Conservation (phyloP, 92 coral and sea anemone species). For the Actinostola sp. region DNA sequence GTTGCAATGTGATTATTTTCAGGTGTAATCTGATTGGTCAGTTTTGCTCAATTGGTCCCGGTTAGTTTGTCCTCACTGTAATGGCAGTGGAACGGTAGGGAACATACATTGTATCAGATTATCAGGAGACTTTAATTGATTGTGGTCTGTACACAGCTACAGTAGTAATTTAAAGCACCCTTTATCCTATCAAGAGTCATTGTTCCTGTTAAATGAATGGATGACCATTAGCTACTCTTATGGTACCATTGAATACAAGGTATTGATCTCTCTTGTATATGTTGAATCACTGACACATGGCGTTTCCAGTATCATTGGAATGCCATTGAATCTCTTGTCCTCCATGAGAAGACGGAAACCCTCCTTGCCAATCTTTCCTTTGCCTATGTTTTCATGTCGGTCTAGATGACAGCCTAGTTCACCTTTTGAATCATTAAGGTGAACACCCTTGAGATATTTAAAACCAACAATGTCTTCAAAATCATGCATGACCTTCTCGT, state of each 20-base stretch:
- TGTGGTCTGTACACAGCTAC: no score
- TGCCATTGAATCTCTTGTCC: constrained; percentile 79
- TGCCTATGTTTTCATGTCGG: constrained; percentile 94
- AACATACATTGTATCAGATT: no score
- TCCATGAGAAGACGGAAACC: constrained; percentile 80
- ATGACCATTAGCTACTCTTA: constrained; percentile 5
- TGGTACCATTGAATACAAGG: constrained; percentile 64
- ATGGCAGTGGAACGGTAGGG: no score
- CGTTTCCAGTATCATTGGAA: constrained; percentile 91
- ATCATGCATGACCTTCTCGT: constrained; percentile 68
- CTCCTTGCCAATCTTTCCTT: constrained; percentile 79
- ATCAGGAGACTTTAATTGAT: no score
- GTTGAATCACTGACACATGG: constrained; percentile 74
- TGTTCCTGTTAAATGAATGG: no score
- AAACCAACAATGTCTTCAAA: constrained; percentile 76
- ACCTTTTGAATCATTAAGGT: constrained; percentile 92
- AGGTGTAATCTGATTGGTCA: no score
- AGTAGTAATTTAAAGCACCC: no score
- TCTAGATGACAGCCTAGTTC: constrained; percentile 92
- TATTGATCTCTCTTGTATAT: constrained; percentile 78
- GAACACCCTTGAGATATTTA: constrained; percentile 78
- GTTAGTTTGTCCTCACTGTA: no score
- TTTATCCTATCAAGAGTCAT: no score
- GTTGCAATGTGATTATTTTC: no score
- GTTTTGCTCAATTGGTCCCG: no score